Base-by-base conservation (phyloP, 2,113 vertebrate species). In the Potamarius usumacintae region DNA sequence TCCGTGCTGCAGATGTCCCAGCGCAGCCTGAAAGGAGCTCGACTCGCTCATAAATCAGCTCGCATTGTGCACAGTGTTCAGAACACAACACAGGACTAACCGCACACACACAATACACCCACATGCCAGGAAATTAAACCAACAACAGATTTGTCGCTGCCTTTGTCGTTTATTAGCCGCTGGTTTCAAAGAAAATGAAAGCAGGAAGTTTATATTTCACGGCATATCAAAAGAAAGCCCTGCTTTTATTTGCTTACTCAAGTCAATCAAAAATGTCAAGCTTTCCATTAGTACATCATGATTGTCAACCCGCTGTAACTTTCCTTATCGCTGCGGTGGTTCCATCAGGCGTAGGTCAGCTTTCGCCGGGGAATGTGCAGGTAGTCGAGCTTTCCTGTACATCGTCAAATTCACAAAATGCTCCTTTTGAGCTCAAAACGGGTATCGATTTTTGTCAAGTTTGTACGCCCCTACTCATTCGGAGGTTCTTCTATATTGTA, bases 141-240 rank as follows among this genome's bases (percentile, higher is more conserved):
- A 48, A 62, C 79, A 82, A 30, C 79, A 82, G 79, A 82, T 62
- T 62, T 82, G 78, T 80, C 55, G 53, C 78, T 4, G 78, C 78
- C 5, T 80, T 80, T 80, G 79, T 82, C 34, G 0, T 48, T 22
- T 25, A 82, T 62, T 82, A 82, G 79, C 57, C 34, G 18, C 30
- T 62, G 57, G 10, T 42, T 81, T 82, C 57, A 62, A 82, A 82
- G 79, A 42, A 22, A 82, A 62, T 62, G 30, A 82, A 82, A 82
- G 79, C 79, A 82, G 79, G 79, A 82, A 82, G 79, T 82, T 82
- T 82, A 82, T 82, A 82, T 82, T 82, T 82, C 7, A 11, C 30
- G 17, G 15, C 6, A 27, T 81, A 7, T 80, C 18, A 57, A 58
- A 17, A 72, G n/a, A 72, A 34, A 10, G 15, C 0, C 20, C 72